Percentiles rank a stretch among this genome's conserved stretches.
Evolutionary conservation across 2,797 vertebrate genomes (phyloP).

Genomic region (Meda fulgida): DNA sequence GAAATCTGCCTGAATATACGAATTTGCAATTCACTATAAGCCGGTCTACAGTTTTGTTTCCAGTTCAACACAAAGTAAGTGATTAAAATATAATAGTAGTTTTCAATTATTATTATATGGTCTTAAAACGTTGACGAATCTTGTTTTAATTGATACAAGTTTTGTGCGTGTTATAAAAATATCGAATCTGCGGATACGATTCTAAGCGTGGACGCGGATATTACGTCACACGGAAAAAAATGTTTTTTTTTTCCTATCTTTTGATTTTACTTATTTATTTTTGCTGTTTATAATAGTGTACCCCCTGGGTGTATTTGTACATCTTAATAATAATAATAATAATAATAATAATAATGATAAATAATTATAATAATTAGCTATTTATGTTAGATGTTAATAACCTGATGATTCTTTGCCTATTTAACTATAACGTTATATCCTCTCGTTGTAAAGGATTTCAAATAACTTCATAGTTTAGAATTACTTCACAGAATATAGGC

Average conservation of each 20-base stretch:
- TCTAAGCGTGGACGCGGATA: background rate
- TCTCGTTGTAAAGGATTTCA: background rate
- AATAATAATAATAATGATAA: background rate
- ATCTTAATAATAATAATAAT: background rate
- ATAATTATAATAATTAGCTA: background rate
- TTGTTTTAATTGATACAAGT: too few species aligned
- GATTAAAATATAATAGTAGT: background rate
- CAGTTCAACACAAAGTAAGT: background rate
- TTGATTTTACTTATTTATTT: background rate
- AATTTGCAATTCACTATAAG: slow-evolving; percentile 58
- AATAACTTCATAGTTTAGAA: background rate
- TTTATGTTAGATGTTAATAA: background rate
- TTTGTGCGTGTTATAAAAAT: background rate
- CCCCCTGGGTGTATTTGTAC: background rate
- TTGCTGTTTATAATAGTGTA: background rate
- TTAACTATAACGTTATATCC: too few species aligned
- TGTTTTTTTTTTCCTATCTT: background rate
- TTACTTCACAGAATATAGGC: background rate
- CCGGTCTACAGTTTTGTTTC: background rate
- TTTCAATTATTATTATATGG: background rate
- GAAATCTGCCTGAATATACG: slow-evolving; percentile 46
- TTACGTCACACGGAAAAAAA: background rate
- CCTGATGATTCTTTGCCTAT: background rate
- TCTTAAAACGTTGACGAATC: background rate
- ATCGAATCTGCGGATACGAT: slow-evolving; percentile 21